Base-by-base conservation (phyloP, 2,888 invertebrate genomes). In the Phaonia tiefii region DNA sequence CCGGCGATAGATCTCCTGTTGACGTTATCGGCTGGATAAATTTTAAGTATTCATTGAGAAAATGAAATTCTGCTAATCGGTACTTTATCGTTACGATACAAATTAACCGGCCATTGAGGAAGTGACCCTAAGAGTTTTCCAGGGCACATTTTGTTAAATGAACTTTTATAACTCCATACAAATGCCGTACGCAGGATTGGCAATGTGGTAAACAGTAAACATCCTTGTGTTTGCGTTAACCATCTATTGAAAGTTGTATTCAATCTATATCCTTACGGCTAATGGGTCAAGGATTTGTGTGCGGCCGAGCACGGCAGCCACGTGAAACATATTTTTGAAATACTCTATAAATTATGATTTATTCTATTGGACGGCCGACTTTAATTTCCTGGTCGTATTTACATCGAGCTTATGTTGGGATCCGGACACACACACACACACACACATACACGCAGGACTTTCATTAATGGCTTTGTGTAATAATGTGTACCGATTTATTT, bases 271-370 rank as follows among this genome's bases (percentile, higher is more conserved):
- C 71, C 77, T 77, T 46, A 10, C 15, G 75, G 77, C 75, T 77
- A 78, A 81, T 78, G 26, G 80, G 80, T 81, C 80, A 81, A 81
- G 80, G 77, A 80, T 80, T 77, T 77, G 22, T n/a, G 31, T 31
- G 31, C 31, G 31, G 31, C 8, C 8, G 31, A 5, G 31, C 31
- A n/a, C n/a, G n/a, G n/a, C 22, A 56, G n/a, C 26, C 46, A 56
- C 7, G 31, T 31, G 26, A 17, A 39, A 58, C n/a, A 60, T 37
- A 15, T 63, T 39, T 63, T 63, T 63, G n/a, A 63, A 63, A 63
- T 63, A 63, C 3, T 42, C 20, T 22, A 56, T 56, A 63, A 63
- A 63, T 37, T 63, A 42, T 63, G 22, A 42, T 63, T 63, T 63
- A 63, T 63, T 63, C 39, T 63, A 42, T 63, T 42, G 20, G 63